phyloP scores from a whole-genome alignment of 1,140 invertebrate species.

The Microplitis mediator region DNA sequence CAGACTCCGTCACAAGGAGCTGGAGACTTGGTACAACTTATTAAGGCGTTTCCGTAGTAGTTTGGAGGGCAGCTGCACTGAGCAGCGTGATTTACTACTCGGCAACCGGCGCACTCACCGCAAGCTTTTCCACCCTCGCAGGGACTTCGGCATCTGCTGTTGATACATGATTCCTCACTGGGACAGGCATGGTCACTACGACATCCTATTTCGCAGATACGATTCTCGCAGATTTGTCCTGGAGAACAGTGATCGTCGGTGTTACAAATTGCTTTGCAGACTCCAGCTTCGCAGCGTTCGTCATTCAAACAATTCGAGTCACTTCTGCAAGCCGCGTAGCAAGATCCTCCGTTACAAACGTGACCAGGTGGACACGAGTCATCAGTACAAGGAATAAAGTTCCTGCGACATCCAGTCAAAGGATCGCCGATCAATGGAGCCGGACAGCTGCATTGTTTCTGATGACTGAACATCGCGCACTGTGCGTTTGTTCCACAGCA shows the following conservation, averaged over 20 bases:
- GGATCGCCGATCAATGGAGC: conserved; percentile 76
- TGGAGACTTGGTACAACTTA: conserved; percentile 72
- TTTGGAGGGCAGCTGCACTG: conserved; percentile 83
- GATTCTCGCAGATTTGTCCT: conserved; percentile 84
- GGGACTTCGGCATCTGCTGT: conserved; percentile 83
- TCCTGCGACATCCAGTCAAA: conserved; percentile 72
- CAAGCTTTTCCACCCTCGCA: conserved; percentile 73
- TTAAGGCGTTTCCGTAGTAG: conserved; percentile 80
- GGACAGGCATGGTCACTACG: conserved; percentile 81
- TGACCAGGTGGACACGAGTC: conserved; percentile 71
- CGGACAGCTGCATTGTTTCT: conserved; percentile 76
- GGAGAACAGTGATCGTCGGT: conserved; percentile 79
- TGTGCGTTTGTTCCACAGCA: conserved; percentile 84
- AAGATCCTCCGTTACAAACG: conserved; percentile 75
- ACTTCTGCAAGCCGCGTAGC: conserved; percentile 76
- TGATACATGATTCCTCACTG: conserved; percentile 76
- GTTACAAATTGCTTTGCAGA: conserved; percentile 84
- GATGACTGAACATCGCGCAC: conserved; percentile 73
- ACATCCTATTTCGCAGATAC: conserved; percentile 84
- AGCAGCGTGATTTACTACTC: conserved; percentile 80
- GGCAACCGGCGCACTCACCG: conserved; percentile 82
- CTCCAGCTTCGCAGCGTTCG: conserved; percentile 80
- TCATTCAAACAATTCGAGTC: conserved; percentile 82
- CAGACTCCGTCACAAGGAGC: conserved; percentile 72
- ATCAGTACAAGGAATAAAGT: conserved; percentile 66